These are phyloP conservation scores for Cyprinodon brontotheroides DNA, from an alignment of 2,113 vertebrate genomes.

Conservation along the genomic window DNA sequence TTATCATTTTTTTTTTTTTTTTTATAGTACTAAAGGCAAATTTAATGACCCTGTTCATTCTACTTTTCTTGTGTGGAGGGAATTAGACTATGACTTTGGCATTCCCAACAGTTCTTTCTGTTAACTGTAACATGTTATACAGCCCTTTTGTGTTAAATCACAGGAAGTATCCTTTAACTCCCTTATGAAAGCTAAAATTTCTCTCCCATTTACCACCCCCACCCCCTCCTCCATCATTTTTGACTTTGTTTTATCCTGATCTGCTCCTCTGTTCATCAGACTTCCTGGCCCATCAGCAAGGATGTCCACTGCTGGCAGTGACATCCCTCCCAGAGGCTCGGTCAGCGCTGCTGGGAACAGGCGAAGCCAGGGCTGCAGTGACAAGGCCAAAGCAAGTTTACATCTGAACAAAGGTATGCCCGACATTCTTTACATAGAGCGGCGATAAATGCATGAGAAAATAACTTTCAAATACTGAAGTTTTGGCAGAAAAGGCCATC, in stretches of 20 bases:
- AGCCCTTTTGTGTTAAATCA: neutral
- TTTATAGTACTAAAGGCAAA: too few species aligned
- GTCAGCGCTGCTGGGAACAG: conserved; percentile 85
- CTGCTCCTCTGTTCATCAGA: conserved; percentile 73
- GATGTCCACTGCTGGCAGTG: conserved; percentile 88
- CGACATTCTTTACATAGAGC: neutral
- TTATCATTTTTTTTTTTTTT: too few species aligned
- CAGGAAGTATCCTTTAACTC: neutral
- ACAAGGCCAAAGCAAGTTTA: conserved; percentile 89
- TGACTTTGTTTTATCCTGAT: neutral
- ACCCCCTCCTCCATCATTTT: neutral
- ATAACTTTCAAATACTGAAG: too few species aligned
- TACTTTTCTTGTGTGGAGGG: too few species aligned
- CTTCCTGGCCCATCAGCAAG: conserved; percentile 92
- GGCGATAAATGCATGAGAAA: too few species aligned
- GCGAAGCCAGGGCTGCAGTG: conserved; percentile 94
- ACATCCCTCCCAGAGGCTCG: conserved; percentile 82
- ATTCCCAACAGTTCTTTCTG: too few species aligned
- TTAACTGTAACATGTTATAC: too few species aligned
- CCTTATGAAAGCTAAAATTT: neutral
- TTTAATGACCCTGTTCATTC: too few species aligned
- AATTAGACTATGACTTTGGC: too few species aligned
- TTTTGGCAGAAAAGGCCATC: too few species aligned
- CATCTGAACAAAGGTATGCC: conserved; percentile 88
- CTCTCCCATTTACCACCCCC: neutral